phyloP scores from a whole-genome alignment of 2,113 vertebrate species.

The Scolopax mira region DNA sequence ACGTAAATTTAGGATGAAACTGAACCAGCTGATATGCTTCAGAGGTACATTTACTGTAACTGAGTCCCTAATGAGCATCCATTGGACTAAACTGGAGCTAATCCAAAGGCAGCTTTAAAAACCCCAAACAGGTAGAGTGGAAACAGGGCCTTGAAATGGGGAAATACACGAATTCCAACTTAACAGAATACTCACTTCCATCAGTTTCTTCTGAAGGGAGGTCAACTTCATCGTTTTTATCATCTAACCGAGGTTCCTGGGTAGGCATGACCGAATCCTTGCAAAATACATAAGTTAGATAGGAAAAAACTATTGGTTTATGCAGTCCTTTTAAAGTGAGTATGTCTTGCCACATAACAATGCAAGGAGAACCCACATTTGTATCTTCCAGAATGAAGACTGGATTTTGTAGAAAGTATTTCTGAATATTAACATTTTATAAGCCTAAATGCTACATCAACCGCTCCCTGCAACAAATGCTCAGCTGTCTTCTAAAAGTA shows the following conservation, averaged over 20 bases:
- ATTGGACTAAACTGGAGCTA: background rate
- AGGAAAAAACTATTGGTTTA: background rate
- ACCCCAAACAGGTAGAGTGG: background rate
- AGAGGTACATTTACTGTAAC: background rate
- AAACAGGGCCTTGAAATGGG: background rate
- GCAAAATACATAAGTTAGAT: background rate
- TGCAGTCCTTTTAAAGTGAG: background rate
- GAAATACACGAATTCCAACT: background rate
- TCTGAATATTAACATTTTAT: background rate
- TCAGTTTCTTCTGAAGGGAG: conserved; percentile 86
- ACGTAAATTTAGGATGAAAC: background rate
- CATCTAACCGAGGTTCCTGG: conserved; percentile 90
- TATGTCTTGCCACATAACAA: background rate
- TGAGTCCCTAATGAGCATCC: background rate
- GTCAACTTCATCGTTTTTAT: conserved; percentile 83
- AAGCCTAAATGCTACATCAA: background rate
- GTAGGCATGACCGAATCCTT: conserved; percentile 99
- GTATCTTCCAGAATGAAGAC: background rate
- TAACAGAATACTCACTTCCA: conserved; percentile 78
- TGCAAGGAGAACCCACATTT: background rate
- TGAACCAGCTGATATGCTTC: background rate
- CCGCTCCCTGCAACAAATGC: background rate
- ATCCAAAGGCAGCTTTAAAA: background rate
- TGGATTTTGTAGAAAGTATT: background rate
- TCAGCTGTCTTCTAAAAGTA: background rate